These are phyloP conservation scores for Meganola albula DNA, from an alignment of 2,888 invertebrate species.

Conservation along the genomic window DNA sequence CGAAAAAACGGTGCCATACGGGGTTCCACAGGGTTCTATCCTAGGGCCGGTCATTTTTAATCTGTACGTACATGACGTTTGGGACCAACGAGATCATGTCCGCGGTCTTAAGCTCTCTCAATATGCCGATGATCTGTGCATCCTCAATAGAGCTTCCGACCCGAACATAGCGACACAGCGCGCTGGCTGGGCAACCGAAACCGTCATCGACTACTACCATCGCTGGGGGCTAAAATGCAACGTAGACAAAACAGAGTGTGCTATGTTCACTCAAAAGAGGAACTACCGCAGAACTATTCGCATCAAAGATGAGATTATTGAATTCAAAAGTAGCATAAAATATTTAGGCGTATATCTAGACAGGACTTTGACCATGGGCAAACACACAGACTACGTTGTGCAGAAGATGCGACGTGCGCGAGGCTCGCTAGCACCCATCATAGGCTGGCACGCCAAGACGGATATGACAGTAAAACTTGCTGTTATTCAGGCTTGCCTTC, in stretches of 20 bases:
- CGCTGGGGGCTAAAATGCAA: constrained; percentile 7
- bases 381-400: no score
- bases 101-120: constrained; percentile 7
- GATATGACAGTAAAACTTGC: constrained; percentile 3
- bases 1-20: constrained; percentile 2
- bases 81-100: constrained; percentile 6
- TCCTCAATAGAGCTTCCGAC: constrained; percentile 3
- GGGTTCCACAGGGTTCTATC: constrained; percentile 6
- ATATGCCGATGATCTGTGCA: constrained; percentile 8
- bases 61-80: constrained; percentile 5
- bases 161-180: constrained; percentile 5
- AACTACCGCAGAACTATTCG: no score
- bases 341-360: no score
- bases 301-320: no score
- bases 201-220: constrained; percentile 4
- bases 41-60: constrained; percentile 5
- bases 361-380: no score
- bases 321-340: no score
- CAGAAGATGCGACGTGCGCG: no score
- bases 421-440: no score
- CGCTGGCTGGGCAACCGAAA: constrained; percentile 3
- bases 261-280: no score
- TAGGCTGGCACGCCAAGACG: no score
- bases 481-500: constrained; percentile 2
- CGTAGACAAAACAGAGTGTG: constrained; percentile 7